Evolutionary conservation across 2,113 vertebrate genomes (phyloP).

Genomic region (Eretmochelys imbricata): DNA sequence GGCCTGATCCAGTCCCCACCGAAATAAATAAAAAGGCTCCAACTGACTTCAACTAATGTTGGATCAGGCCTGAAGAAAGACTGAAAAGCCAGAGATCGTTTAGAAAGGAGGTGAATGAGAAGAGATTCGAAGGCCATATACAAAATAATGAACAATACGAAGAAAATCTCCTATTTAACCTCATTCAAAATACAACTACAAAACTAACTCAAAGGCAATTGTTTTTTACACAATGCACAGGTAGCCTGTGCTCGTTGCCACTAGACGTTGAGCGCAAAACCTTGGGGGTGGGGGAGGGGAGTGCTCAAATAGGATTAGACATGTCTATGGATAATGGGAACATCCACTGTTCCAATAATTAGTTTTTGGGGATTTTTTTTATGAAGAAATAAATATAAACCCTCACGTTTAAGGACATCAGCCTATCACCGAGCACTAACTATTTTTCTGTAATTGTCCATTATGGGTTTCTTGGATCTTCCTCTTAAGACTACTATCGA

Average conservation of each 20-base stretch:
- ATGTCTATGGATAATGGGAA: background rate
- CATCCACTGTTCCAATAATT: background rate
- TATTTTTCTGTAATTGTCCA: background rate
- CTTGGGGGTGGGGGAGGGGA: background rate
- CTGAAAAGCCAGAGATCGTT: background rate
- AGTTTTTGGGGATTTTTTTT: background rate
- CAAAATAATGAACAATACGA: background rate
- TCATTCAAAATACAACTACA: background rate
- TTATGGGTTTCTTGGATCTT: background rate
- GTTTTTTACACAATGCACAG: background rate
- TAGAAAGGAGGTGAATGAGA: background rate
- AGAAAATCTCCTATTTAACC: background rate
- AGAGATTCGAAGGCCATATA: background rate
- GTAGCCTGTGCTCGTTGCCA: background rate
- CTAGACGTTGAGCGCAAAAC: background rate
- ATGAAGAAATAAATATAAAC: background rate
- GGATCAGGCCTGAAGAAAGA: background rate
- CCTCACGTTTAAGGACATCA: background rate
- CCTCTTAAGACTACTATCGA: background rate
- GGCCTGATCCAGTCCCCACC: background rate
- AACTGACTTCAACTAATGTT: background rate
- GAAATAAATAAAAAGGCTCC: background rate
- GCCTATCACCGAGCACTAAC: background rate
- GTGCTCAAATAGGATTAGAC: conserved; percentile 1
- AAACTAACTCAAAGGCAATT: background rate